phyloP scores from a whole-genome alignment of 1,140 invertebrate genomes.

The Aporrectodea caliginosa region DNA sequence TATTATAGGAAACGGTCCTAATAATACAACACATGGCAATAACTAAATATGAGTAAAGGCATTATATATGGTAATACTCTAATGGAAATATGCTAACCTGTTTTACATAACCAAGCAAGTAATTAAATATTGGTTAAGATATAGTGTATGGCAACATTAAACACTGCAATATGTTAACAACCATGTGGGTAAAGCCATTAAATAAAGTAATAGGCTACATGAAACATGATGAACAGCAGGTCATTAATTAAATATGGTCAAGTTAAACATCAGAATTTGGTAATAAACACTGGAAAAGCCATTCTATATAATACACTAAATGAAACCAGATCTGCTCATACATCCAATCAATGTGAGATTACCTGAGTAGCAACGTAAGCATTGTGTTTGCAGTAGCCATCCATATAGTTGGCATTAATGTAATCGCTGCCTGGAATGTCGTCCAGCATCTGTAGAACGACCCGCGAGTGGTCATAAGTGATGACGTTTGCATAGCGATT shows the following conservation, averaged over 20 bases:
- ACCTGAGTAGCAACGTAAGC: conserved; percentile 57
- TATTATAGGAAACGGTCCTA: too few species aligned
- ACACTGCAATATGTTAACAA: too few species aligned
- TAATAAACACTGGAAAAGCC: neutral
- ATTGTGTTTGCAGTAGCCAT: conserved; percentile 55
- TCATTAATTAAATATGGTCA: neutral
- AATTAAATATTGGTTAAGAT: too few species aligned
- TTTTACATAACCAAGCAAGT: too few species aligned
- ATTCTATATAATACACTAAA: neutral
- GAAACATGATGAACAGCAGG: neutral
- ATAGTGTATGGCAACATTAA: too few species aligned
- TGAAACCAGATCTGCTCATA: neutral
- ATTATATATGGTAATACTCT: too few species aligned
- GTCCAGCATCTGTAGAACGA: conserved; percentile 69
- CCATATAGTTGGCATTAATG: conserved; percentile 81
- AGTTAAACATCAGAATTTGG: neutral
- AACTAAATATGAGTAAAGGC: too few species aligned
- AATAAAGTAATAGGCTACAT: neutral
- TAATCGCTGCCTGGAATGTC: conserved; percentile 67
- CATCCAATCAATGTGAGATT: conserved; percentile 56
- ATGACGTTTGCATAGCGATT: conserved; percentile 99
- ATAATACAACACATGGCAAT: too few species aligned
- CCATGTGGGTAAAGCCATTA: too few species aligned
- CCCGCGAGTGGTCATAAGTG: conserved; percentile 72
- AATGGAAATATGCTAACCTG: too few species aligned